Percentiles rank a stretch among this genome's conserved stretches.
Conservation (phyloP, 2,113 vertebrate species). For the Otus sunia region DNA sequence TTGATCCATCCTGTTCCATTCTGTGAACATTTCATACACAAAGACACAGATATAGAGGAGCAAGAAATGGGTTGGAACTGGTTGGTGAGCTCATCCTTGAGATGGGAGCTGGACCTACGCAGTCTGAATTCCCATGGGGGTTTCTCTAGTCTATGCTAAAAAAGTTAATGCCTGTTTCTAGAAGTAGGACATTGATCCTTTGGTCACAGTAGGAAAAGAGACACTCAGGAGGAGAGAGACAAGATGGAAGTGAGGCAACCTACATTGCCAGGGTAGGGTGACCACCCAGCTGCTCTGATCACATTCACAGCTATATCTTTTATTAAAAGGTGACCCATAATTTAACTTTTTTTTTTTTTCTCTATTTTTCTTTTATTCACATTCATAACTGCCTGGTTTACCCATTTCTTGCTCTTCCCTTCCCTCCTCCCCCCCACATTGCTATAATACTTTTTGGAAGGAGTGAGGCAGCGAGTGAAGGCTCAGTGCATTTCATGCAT, state of each 20-base stretch:
- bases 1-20: not conserved
- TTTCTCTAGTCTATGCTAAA: too few relatives aligned
- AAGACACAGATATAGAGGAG: not conserved
- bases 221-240: not conserved
- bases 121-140: not conserved
- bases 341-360: too few relatives aligned
- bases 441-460: not conserved
- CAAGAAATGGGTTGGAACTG: not conserved
- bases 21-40: not conserved
- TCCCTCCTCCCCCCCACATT: not conserved
- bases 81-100: not conserved
- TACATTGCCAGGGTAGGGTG: not conserved
- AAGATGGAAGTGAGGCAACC: not conserved
- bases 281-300: not conserved
- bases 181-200: not conserved
- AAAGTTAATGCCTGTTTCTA: not conserved
- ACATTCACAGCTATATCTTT: not conserved
- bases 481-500: not conserved
- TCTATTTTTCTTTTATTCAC: not conserved
- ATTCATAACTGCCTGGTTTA: not conserved
- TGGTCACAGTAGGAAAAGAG: not conserved
- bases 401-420: not conserved
- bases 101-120: not conserved
- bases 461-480: not conserved
- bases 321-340: not conserved